Evolutionary conservation across 2,113 vertebrate genomes (phyloP).

Genomic region (Pachypanchax playfairii): DNA sequence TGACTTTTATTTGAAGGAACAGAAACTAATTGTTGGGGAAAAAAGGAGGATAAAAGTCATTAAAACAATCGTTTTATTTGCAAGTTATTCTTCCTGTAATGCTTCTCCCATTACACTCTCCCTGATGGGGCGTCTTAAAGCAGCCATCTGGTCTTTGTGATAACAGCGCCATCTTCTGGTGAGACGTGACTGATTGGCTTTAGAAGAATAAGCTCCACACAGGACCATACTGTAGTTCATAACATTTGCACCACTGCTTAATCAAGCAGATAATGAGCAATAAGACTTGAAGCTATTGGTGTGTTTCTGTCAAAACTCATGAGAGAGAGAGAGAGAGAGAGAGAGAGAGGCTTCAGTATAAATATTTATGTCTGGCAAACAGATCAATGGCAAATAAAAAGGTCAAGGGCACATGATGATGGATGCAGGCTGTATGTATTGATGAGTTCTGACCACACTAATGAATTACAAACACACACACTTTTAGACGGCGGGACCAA

Average conservation of each 20-base stretch:
- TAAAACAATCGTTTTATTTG: no score
- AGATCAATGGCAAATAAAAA: slow-evolving; percentile 79
- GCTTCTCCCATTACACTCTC: slow-evolving; percentile 8
- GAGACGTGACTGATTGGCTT: neutral
- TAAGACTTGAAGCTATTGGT: slow-evolving; percentile 46
- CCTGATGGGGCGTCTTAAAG: neutral
- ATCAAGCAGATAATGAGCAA: slow-evolving; percentile 72
- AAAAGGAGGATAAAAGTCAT: neutral
- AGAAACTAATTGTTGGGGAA: no score
- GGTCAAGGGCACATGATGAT: slow-evolving; percentile 75
- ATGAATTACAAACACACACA: slow-evolving; percentile 64
- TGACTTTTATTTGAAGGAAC: no score
- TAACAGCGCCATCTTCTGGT: slow-evolving; percentile 75
- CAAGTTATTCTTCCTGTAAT: slow-evolving; percentile 6
- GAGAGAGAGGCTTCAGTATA: slow-evolving; percentile 42
- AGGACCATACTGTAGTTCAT: slow-evolving; percentile 48
- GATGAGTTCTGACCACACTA: slow-evolving; percentile 56
- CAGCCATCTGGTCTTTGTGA: slow-evolving; percentile 13
- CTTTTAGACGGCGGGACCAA: slow-evolving; percentile 27
- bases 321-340: slow-evolving; percentile 7
- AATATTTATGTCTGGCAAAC: slow-evolving; percentile 73
- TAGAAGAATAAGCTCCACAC: slow-evolving; percentile 7
- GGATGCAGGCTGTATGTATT: slow-evolving; percentile 69
- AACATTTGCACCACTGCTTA: slow-evolving; percentile 65
- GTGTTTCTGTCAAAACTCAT: slow-evolving; percentile 43